Base-by-base conservation (phyloP, 2,888 invertebrate species). In the Napeogenes sylphis region DNA sequence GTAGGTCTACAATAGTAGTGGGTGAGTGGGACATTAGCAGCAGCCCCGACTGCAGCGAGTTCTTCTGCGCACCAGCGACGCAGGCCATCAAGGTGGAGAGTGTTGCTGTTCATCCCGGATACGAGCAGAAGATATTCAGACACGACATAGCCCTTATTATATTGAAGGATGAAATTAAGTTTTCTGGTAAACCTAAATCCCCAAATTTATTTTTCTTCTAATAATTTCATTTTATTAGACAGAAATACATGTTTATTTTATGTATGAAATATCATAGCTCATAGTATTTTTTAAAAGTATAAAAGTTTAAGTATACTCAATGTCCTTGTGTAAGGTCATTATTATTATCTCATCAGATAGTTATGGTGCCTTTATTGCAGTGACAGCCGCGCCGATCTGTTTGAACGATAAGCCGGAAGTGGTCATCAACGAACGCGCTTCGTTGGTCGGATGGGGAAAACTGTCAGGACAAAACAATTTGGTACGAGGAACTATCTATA, bases 321-420 rank as follows among this genome's bases (percentile, higher is more conserved):
- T 55, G 66, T 59, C 65, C 65, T 61, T 65, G 63, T 45, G 46
- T 54, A 66, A 65, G 67, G 67, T 55, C 58, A 56, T 45, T 59
- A 45, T 33, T 56, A 47, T 63, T 56, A 47, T 53, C 61, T 62
- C 59, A 66, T 66, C 62, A 61, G 33, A 51, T 58, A 66, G 60
- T 71, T 64, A 64, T 58, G 63, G 51, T 66, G 67, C 30, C 73
- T 71, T 71, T 82, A 85, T 83, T 81, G 68, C 86, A 96, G 96
- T 95, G 78, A 94, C 95, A 71, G 93, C 94, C 0, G 95, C 95
- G 72, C 95, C 95, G 70, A 92, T 95, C 73, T 96, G 96, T 77
- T 80, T 94, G 70, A 87, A 94, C 68, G 94, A 94, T 59, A 95
- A 94, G 78, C 94, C 95, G 74, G 93, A 95, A 82, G 94, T 95